Conservation (phyloP, 2,113 vertebrate species). For the Nesospiza acunhae region DNA sequence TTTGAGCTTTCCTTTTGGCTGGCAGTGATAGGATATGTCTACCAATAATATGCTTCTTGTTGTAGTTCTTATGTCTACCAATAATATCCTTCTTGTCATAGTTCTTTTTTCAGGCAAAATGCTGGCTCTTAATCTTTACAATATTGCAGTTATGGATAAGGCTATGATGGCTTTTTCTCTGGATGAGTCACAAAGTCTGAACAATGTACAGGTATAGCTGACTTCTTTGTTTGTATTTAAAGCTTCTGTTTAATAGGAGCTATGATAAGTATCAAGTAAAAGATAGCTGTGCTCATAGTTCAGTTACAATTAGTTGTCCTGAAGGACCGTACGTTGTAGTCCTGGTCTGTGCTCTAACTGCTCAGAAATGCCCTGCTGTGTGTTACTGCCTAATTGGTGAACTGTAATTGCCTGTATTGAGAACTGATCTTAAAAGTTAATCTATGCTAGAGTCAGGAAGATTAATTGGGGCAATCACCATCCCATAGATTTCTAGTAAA, state of each 20-base stretch:
- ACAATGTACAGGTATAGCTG: not conserved
- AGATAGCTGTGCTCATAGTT: slow-evolving; percentile 22
- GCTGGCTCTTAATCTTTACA: not conserved
- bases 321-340: not conserved
- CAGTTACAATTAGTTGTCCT: slow-evolving; percentile 5
- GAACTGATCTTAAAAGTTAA: slow-evolving; percentile 49
- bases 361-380: slow-evolving; percentile 34
- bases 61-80: not conserved
- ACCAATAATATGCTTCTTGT: slow-evolving; percentile 11
- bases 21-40: not conserved
- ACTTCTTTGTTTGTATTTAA: slow-evolving; percentile 46
- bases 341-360: not conserved
- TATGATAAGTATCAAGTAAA: slow-evolving; percentile 45
- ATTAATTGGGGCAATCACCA: slow-evolving; percentile 61
- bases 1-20: slow-evolving; percentile 25
- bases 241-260: slow-evolving; percentile 9
- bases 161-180: not conserved
- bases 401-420: slow-evolving; percentile 42
- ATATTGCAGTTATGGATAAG: not conserved
- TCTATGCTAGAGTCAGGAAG: slow-evolving; percentile 41
- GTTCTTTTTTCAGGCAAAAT: not conserved
- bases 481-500: slow-evolving; percentile 34
- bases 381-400: slow-evolving; percentile 44
- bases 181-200: not conserved
- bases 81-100: not conserved